Evolutionary conservation across 2,113 vertebrate genomes (phyloP).

Genomic region (Panthera leo): DNA sequence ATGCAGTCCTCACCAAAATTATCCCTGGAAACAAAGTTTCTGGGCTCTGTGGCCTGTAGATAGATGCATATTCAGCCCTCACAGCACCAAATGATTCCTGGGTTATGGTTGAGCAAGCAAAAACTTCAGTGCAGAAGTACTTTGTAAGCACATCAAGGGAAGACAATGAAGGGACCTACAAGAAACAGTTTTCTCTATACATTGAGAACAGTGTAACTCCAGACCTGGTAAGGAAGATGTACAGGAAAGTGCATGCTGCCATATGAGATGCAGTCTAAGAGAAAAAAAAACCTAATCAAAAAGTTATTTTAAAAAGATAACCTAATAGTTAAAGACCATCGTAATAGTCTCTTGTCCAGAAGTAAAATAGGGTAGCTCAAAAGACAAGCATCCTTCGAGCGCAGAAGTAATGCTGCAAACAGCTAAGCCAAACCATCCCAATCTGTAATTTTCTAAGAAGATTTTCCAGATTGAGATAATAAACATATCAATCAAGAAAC

Average conservation of each 20-base stretch:
- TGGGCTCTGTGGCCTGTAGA: background rate
- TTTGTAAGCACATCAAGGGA: background rate
- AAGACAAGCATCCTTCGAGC: background rate
- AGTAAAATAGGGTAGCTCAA: background rate
- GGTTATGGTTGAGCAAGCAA: background rate
- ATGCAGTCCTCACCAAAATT: background rate
- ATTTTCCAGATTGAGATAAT: slow-evolving; percentile 27
- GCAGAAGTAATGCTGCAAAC: background rate
- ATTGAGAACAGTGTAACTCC: background rate
- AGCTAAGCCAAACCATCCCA: background rate
- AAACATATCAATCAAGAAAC: background rate
- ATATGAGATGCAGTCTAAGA: slow-evolving; percentile 90
- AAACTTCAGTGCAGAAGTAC: background rate
- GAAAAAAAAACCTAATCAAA: slow-evolving; percentile 88
- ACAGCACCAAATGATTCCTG: background rate
- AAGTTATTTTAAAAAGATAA: slow-evolving; percentile 51
- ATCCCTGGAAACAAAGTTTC: background rate
- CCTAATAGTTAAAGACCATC: background rate
- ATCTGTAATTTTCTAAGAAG: background rate
- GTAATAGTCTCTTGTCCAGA: background rate
- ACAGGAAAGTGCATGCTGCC: slow-evolving; percentile 88
- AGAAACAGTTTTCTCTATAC: background rate
- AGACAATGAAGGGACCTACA: background rate
- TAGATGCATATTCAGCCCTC: background rate
- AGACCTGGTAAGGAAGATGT: slow-evolving; percentile 87